These are phyloP conservation scores for Philypnodon macrostomus DNA, from an alignment of 2,797 vertebrate species.

Conservation along the genomic window DNA sequence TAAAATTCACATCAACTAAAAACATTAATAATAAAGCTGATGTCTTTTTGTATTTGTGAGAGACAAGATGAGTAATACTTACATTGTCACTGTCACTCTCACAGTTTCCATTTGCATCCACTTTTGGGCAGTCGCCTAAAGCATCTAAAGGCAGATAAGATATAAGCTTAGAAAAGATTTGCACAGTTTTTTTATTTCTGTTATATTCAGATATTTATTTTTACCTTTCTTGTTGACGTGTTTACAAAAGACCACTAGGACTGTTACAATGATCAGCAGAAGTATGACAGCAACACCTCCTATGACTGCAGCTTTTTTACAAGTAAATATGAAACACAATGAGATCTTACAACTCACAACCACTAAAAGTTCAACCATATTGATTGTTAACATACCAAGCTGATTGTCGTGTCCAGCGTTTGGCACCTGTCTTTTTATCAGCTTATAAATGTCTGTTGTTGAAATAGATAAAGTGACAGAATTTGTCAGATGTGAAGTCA, in stretches of 20 bases:
- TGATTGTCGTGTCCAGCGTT: no score
- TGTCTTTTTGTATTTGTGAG: no score
- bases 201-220: neutral
- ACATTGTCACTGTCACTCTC: conserved; percentile 47
- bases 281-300: neutral
- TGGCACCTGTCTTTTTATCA: neutral
- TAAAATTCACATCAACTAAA: no score
- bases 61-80: conserved; percentile 32
- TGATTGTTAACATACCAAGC: conserved; percentile 27
- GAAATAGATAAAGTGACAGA: neutral
- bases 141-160: conserved; percentile 28
- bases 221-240: conserved; percentile 48
- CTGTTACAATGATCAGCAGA: conserved; percentile 17
- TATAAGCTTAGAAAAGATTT: neutral
- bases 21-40: no score
- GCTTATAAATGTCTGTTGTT: neutral
- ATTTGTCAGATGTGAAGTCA: neutral
- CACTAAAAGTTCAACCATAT: no score
- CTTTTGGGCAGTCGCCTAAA: conserved; percentile 14
- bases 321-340: conserved; percentile 25
- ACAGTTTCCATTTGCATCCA: conserved; percentile 66
- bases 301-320: conserved; percentile 22
- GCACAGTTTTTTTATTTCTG: no score
- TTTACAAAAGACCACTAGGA: conserved; percentile 25
- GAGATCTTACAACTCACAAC: neutral